Evolutionary conservation across 1,140 invertebrate genomes (phyloP).

Genomic region (Drosophila fuyamai): DNA sequence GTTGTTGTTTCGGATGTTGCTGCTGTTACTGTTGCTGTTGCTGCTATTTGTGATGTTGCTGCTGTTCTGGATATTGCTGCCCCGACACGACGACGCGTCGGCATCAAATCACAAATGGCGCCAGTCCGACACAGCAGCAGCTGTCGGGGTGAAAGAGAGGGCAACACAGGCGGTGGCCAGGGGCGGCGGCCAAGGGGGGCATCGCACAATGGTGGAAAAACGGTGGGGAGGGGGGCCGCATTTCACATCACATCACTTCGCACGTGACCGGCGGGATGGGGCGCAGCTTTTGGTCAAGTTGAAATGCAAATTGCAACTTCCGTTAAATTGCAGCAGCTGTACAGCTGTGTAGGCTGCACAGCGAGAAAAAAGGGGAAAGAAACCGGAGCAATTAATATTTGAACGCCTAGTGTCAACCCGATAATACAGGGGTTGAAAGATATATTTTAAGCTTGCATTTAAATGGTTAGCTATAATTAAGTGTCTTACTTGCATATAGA

Average conservation of each 20-base stretch:
- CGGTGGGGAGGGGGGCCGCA: constrained; percentile 1
- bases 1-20: background rate
- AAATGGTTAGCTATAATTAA: no score
- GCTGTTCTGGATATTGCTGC: background rate
- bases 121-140: constrained; percentile 51
- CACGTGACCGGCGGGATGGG: constrained; percentile 54
- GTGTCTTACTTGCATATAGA: no score
- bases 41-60: constrained; percentile 3
- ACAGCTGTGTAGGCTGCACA: constrained; percentile 14
- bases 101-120: constrained; percentile 76
- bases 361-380: background rate
- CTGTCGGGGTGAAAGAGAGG: constrained; percentile 6
- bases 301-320: constrained; percentile 81
- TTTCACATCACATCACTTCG: constrained; percentile 40
- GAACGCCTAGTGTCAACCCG: no score
- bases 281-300: constrained; percentile 71
- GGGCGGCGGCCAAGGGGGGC: background rate
- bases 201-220: background rate
- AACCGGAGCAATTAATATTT: no score
- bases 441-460: no score
- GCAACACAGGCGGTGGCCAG: background rate
- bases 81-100: constrained; percentile 49
- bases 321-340: constrained; percentile 70
- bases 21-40: constrained; percentile 14
- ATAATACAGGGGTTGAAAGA: no score